Percentiles rank a stretch among this genome's conserved stretches.
These are phyloP conservation scores for Sphenopsis melanotis DNA, from an alignment of 2,797 vertebrate genomes.

Conservation along the genomic window DNA sequence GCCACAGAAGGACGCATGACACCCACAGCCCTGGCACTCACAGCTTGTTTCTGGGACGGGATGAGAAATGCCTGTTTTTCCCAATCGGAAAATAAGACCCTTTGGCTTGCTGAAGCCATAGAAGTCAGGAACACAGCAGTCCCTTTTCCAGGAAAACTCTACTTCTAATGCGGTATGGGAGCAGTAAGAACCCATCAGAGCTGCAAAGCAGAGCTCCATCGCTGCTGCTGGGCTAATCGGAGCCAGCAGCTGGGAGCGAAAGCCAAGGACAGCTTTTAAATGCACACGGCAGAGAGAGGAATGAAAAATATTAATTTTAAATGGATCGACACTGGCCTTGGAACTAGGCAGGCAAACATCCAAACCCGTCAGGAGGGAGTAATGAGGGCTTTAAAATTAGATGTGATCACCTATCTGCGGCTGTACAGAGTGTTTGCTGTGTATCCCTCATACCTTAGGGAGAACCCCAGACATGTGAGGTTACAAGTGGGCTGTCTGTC, in stretches of 20 bases:
- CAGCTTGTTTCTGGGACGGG: not conserved
- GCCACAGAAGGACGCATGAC: not conserved
- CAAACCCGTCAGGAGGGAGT: constrained; percentile 51
- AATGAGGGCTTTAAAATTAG: constrained; percentile 49
- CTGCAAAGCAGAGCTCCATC: not conserved
- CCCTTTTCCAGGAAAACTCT: constrained; percentile 41
- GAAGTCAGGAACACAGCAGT: constrained; percentile 2
- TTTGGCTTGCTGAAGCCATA: not conserved
- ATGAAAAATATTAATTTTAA: constrained; percentile 58
- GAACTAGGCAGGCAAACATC: constrained; percentile 44
- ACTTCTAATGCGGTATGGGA: constrained; percentile 2
- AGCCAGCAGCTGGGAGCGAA: not conserved
- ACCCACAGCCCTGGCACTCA: not conserved
- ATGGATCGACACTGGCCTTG: constrained; percentile 7
- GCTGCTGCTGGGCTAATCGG: not conserved
- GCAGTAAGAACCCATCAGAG: constrained; percentile 6
- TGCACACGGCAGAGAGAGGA: not conserved
- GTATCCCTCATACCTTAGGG: not conserved
- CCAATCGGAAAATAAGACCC: not conserved
- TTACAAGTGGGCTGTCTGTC: not conserved
- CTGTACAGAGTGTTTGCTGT: not conserved
- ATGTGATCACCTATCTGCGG: constrained; percentile 49
- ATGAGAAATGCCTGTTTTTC: not conserved
- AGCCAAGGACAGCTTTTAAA: constrained; percentile 23
- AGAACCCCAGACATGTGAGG: not conserved